Base-by-base conservation (phyloP, 30 jellyfish, hydroid and myxozoan species). In the Turritopsis dohrnii region DNA sequence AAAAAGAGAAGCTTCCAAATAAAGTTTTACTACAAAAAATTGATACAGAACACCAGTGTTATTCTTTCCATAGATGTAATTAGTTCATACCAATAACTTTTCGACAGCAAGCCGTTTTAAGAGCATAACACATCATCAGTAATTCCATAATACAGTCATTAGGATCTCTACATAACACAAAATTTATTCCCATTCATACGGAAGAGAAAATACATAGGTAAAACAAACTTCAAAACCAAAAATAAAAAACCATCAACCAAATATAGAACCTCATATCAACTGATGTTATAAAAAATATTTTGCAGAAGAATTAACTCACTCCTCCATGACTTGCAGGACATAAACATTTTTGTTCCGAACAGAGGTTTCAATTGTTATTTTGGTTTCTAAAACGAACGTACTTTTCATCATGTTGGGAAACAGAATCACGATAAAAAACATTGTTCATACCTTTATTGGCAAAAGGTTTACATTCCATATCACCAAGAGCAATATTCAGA, bases 81-180 rank as follows among this genome's bases (percentile, higher is more conserved):
- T 18, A 79, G 25, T 26, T 0, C 91, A 30, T 74, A 94, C 99
- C 99, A 1, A 94, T 95, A 26, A 85, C 95, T 84, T 92, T 84
- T 20, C 95, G 85, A 18, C 97, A 96, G 80, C 99, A 94, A 16
- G 99, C 94, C n/a, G 99, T 89, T 84, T 94, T 94, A 41, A 94
- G 53, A 8, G 99, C 99, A 82, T 94, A 94, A 9, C 97, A 84
- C 54, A 96, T 89, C 87, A 94, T 94, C 23, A 94, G 90, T 72
- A 94, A 65, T 80, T 94, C 91, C 99, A 94, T 94, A 74, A 94
- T 94, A 66, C 96, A 89, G 83, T 94, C 99, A 85, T 94, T 94
- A 71, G 99, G 99, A 71, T 94, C 91, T 65, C 99, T 94, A 69
- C 5, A 16, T 7, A 66, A 66, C 7, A 17, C 27, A 21, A 66